phyloP scores from a whole-genome alignment of 2,888 invertebrate species.

The Lepetodrilus schrolli region DNA sequence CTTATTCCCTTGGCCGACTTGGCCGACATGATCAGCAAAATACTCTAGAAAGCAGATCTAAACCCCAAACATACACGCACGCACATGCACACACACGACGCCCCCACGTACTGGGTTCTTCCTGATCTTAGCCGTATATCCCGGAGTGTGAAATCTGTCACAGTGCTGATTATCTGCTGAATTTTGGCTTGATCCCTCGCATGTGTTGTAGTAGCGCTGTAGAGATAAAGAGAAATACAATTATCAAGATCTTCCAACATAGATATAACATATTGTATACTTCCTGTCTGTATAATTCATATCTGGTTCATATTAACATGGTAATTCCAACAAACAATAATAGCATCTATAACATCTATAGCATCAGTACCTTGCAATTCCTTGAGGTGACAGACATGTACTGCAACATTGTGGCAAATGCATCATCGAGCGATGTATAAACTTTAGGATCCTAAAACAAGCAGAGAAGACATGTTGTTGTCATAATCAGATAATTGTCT shows the following conservation, averaged over 20 bases:
- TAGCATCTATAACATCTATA: no score
- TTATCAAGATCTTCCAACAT: neutral
- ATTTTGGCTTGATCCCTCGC: constrained; percentile 13
- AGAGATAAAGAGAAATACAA: neutral
- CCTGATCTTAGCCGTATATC: constrained; percentile 40
- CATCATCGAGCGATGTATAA: constrained; percentile 57
- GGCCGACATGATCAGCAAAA: no score
- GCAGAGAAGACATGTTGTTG: no score
- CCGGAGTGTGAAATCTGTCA: constrained; percentile 50
- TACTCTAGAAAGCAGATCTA: no score
- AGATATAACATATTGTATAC: neutral
- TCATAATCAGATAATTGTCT: no score
- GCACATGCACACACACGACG: no score
- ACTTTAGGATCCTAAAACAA: constrained; percentile 46
- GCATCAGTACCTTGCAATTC: constrained; percentile 52
- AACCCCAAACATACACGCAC: no score
- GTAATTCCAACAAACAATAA: no score
- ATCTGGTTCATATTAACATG: no score
- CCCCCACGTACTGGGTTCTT: constrained; percentile 48
- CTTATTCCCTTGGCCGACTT: no score
- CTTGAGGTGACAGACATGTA: constrained; percentile 52
- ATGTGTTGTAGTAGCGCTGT: constrained; percentile 49
- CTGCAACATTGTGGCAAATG: constrained; percentile 51
- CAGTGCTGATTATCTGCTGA: constrained; percentile 42
- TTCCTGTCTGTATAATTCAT: neutral